Evolutionary conservation across 2,113 vertebrate species (phyloP).

Genomic region (Elgaria multicarinata): DNA sequence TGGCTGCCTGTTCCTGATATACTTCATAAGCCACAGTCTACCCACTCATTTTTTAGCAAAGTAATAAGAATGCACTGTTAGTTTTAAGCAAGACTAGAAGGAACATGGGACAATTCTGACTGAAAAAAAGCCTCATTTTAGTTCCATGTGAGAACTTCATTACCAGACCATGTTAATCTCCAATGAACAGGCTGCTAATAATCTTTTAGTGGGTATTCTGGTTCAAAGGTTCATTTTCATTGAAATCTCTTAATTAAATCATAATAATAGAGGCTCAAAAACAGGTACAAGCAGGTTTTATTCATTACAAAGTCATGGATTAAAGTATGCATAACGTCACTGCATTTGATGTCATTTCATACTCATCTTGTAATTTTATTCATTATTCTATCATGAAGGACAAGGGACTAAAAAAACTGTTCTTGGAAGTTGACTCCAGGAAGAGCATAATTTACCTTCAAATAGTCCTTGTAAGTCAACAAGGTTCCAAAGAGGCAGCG

Average conservation of each 20-base stretch:
- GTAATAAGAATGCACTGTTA: background rate
- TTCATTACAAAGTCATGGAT: conserved; percentile 30
- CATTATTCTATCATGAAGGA: conserved; percentile 32
- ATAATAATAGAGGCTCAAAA: conserved; percentile 32
- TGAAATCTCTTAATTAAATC: conserved; percentile 44
- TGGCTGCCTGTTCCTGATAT: too few relatives aligned
- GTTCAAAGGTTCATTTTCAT: conserved; percentile 35
- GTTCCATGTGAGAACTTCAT: background rate
- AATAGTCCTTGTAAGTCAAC: conserved; percentile 50
- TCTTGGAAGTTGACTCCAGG: conserved; percentile 44
- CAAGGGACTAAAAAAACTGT: conserved; percentile 32
- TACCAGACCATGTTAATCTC: conserved; percentile 20
- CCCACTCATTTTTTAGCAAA: too few relatives aligned
- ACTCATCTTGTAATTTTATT: conserved; percentile 10
- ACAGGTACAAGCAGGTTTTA: conserved; percentile 23
- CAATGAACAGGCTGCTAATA: conserved; percentile 31
- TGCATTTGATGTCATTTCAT: conserved; percentile 18
- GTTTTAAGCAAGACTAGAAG: background rate
- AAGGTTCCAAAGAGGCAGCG: conserved; percentile 37
- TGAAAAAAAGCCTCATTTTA: background rate
- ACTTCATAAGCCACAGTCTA: background rate
- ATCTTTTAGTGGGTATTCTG: conserved; percentile 39
- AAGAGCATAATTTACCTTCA: conserved; percentile 35
- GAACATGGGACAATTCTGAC: background rate
- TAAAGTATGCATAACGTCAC: conserved; percentile 31